Base-by-base conservation (phyloP, 2,113 vertebrate species). In the Notiomystis cincta region DNA sequence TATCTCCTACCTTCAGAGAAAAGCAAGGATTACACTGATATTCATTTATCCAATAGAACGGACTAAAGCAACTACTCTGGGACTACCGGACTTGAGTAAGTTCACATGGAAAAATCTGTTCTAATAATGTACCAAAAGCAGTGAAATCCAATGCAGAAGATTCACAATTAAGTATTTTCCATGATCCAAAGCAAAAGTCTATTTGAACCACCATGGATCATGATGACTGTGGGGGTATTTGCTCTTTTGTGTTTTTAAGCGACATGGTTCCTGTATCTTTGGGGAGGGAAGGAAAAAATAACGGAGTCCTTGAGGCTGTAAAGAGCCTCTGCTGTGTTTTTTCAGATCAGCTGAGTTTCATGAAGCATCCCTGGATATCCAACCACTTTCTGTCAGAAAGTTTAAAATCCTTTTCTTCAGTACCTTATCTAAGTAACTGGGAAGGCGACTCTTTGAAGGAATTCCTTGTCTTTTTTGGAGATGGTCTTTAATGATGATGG, bases 401-500 rank as follows among this genome's bases (percentile, higher is more conserved):
- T 97, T 99, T 76, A 99, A 98, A 90, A 99, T 99, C 93, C 99
- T 98, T 95, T 99, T 99, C 98, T 99, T 99, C 35, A 99, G 98
- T 80, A 99, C 99, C 85, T 99, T 99, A 97, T 99, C 99, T 96
- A 99, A 95, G 89, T 99, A 99, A 93, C 99, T 97, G 51, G 99
- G 99, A 73, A 99, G 98, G 37, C 99, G 99, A 87, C 99, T 99
- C 96, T 99, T 99, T 62, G 99, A 98, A 10, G 99, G 99, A 71
- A 99, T 98, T 20, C 99, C 99, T 65, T 99, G 99, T 38, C 99
- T 97, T 78, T 99, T 99, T 97, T 99, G 99, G 47, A 99, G 98
- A 95, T 99, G 99, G 92, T 99, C 99, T 65, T 99, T 99, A 96
- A 99, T 99, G 89, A 99, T 99, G 69, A 99, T 99, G 38, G 99